phyloP scores from a whole-genome alignment of 1,140 invertebrate species.

The Pseudomyrmex flavicornis region DNA sequence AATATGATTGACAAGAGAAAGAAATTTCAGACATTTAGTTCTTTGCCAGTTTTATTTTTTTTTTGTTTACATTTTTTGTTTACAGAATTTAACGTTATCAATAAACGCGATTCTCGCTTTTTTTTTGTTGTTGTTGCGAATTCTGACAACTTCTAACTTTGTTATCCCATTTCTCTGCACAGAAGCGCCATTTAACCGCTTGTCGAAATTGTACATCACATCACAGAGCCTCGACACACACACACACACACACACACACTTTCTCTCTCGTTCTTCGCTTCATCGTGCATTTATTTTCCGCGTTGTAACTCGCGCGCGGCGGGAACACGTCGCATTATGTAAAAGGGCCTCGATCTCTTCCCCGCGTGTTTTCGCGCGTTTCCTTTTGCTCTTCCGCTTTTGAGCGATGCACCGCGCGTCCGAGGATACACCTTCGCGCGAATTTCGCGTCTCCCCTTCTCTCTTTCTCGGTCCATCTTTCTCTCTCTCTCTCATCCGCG shows the following conservation, averaged over 20 bases:
- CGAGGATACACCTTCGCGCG: slow-evolving; percentile 50
- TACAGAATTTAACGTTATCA: neutral
- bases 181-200: neutral
- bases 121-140: too few relatives aligned
- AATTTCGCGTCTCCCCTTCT: slow-evolving; percentile 28
- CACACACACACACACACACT: too few relatives aligned
- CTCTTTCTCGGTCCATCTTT: neutral
- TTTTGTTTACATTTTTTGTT: too few relatives aligned
- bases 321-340: slow-evolving; percentile 50
- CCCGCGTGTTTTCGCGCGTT: slow-evolving; percentile 16
- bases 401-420: slow-evolving; percentile 42
- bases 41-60: neutral
- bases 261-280: slow-evolving; percentile 38
- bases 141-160: neutral
- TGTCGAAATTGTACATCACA: slow-evolving; percentile 30
- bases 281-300: slow-evolving; percentile 65
- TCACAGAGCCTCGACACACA: neutral
- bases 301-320: slow-evolving; percentile 29
- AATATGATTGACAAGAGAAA: neutral
- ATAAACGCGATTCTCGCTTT: neutral
- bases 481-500: neutral
- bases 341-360: slow-evolving; percentile 25
- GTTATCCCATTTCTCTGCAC: neutral
- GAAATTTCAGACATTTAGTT: neutral
- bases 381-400: slow-evolving; percentile 65